These are phyloP conservation scores for Cataglyphis rosenhaueri DNA, from an alignment of 2,888 invertebrate genomes.

Conservation along the genomic window DNA sequence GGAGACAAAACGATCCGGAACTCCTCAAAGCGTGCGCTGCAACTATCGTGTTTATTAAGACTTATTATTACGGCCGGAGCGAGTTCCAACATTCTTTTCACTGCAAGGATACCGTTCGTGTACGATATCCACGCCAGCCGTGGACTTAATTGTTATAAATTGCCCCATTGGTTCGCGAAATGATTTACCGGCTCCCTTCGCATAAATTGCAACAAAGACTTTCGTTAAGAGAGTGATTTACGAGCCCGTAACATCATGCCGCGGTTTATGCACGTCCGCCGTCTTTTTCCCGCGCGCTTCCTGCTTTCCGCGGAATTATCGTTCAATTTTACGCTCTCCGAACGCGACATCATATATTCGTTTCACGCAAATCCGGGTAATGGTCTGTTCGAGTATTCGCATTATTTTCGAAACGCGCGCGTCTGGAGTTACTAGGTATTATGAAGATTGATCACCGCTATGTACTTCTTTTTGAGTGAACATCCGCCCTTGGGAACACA, in stretches of 20 bases:
- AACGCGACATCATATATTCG: constrained; percentile 48
- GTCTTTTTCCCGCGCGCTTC: constrained; percentile 28
- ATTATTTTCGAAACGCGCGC: constrained; percentile 36
- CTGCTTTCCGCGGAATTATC: constrained; percentile 55
- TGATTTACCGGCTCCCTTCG: constrained; percentile 82
- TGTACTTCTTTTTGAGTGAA: constrained; percentile 46
- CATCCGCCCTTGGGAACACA: constrained; percentile 47
- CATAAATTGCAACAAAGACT: constrained; percentile 84
- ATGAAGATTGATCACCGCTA: constrained; percentile 49
- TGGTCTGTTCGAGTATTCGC: constrained; percentile 45
- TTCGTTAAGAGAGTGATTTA: constrained; percentile 84
- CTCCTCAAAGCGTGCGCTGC: constrained; percentile 57
- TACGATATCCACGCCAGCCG: constrained; percentile 33
- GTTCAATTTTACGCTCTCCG: constrained; percentile 61
- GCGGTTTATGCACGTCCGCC: constrained; percentile 75
- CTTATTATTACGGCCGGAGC: constrained; percentile 70
- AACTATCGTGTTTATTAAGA: constrained; percentile 74
- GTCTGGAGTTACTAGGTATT: constrained; percentile 1
- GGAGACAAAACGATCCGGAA: constrained; percentile 27
- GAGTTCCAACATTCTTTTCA: constrained; percentile 71
- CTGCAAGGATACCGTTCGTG: constrained; percentile 65
- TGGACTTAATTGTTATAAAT: constrained; percentile 84
- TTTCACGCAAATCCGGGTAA: constrained; percentile 42
- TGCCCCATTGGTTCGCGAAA: constrained; percentile 82
- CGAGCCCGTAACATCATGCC: constrained; percentile 76